phyloP scores from a whole-genome alignment of 2,797 vertebrate genomes.

The Siniperca undulata region DNA sequence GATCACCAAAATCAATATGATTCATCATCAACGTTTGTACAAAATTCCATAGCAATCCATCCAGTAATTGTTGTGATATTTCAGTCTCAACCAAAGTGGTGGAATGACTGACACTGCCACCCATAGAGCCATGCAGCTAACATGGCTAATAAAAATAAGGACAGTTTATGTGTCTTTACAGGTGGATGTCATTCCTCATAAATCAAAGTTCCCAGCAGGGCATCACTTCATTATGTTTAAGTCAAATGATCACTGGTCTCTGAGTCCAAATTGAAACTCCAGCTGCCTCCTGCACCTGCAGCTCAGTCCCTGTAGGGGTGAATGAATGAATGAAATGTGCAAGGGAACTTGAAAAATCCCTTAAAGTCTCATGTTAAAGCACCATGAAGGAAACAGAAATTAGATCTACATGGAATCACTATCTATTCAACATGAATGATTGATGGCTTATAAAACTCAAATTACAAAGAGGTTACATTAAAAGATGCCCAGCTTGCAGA shows the following conservation, averaged over 20 bases:
- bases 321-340: slow-evolving; percentile 16
- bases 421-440: slow-evolving; percentile 32
- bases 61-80: not conserved
- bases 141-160: not conserved
- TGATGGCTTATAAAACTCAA: slow-evolving; percentile 35
- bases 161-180: not conserved
- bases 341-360: not conserved
- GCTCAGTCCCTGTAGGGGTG: slow-evolving; percentile 21
- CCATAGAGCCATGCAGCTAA: not conserved
- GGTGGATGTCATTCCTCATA: slow-evolving; percentile 19
- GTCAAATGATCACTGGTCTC: slow-evolving; percentile 17
- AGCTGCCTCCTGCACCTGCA: slow-evolving; percentile 39
- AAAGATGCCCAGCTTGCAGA: slow-evolving; percentile 10
- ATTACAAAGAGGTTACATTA: slow-evolving; percentile 26
- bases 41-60: not conserved
- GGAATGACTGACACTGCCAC: no score
- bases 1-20: not conserved
- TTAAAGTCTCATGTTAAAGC: slow-evolving; percentile 19
- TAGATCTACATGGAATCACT: slow-evolving; percentile 4
- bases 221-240: slow-evolving; percentile 21
- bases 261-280: slow-evolving; percentile 26
- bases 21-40: not conserved
- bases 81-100: not conserved
- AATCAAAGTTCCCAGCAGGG: slow-evolving; percentile 28
- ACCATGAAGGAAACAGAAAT: slow-evolving; percentile 37